Base-by-base conservation (phyloP, 2,888 invertebrate genomes). In the Tyria jacobaeae region DNA sequence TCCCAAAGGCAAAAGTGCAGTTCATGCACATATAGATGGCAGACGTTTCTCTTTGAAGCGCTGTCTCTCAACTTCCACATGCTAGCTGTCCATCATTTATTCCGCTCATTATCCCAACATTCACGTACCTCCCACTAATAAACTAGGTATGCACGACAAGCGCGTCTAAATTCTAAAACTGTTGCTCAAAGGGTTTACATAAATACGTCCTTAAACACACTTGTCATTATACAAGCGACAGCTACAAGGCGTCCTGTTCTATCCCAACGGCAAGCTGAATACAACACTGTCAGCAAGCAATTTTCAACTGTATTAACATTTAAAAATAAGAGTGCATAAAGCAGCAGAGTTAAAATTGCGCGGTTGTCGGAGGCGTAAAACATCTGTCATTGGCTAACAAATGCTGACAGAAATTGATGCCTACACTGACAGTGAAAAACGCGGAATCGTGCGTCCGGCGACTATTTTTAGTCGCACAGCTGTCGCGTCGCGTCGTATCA, bases 351-450 rank as follows among this genome's bases (percentile, higher is more conserved):
- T 66, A 73, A 71, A 76, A 68, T 71, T 70, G 76, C 44, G 52
- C 59, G 62, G 72, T 68, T 71, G 76, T 75, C 67, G 75, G 85
- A 89, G 88, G 90, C 89, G 91, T 90, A 86, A 87, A 89, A 83
- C 90, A 91, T 91, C 90, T 92, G 92, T 93, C 93, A 92, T 91
- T 92, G 88, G 87, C 85, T 91, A 92, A 92, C 91, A 89, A 90
- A 91, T 88, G 88, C 82, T 77, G 92, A 93, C 92, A 90, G 91
- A 79, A 90, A 93, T 93, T 93, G 93, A 93, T 93, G 92, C 82
- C 88, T 80, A 78, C 81, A 83, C 76, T 89, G 93, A 92, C 93
- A 92, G 92, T 93, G 93, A 93, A 93, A 93, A 93, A 93, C 91
- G 90, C 90, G 89, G 90, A 92, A 88, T 90, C 84, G 86, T 82